These are phyloP conservation scores for Drosophila mayri DNA, from an alignment of 1,140 invertebrate genomes.

Conservation along the genomic window DNA sequence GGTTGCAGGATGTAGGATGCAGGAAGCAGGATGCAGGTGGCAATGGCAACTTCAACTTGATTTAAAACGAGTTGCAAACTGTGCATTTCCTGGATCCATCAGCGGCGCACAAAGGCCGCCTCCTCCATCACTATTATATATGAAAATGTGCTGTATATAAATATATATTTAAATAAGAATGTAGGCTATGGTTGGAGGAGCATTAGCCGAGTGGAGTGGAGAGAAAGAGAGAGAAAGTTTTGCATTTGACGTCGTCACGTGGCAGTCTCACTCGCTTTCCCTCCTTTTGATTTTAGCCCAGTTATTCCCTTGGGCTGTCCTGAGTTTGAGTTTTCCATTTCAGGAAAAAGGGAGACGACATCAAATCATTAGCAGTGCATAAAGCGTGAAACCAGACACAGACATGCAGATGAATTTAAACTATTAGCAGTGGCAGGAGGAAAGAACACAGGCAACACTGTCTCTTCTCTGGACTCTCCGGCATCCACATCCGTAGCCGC, in stretches of 20 bases:
- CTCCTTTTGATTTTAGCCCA: constrained; percentile 10
- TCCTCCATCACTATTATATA: neutral
- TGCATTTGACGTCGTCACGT: constrained; percentile 56
- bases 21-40: constrained; percentile 10
- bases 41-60: constrained; percentile 9
- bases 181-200: constrained; percentile 15
- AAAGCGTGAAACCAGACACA: constrained; percentile 76
- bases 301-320: constrained; percentile 16
- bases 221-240: constrained; percentile 18
- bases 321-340: neutral
- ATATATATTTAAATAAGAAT: constrained; percentile 4
- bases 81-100: constrained; percentile 23
- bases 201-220: constrained; percentile 20
- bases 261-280: constrained; percentile 3
- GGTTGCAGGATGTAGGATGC: neutral
- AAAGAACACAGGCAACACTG: constrained; percentile 24
- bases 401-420: constrained; percentile 75
- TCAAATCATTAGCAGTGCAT: constrained; percentile 80
- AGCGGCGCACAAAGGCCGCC: constrained; percentile 7
- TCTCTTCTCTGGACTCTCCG: constrained; percentile 6
- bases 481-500: constrained; percentile 8
- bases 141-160: constrained; percentile 20
- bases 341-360: constrained; percentile 50
- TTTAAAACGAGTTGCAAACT: constrained; percentile 15
- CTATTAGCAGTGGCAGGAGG: constrained; percentile 58